phyloP scores from a whole-genome alignment of 2,113 vertebrate species.

The Benitochromis conjunctus region DNA sequence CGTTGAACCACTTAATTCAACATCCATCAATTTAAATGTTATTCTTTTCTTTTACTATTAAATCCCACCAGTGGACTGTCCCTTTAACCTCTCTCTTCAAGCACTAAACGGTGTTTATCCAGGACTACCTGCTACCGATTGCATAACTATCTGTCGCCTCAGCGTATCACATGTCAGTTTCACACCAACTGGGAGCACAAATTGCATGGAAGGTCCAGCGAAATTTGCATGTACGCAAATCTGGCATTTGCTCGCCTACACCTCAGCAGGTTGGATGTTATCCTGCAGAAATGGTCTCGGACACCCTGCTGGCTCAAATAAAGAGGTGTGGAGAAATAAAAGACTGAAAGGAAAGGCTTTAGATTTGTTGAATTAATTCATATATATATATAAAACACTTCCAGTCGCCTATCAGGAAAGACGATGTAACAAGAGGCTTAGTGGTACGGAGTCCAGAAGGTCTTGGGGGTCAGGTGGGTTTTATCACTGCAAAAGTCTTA shows the following conservation, averaged over 20 bases:
- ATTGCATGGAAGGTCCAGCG: neutral
- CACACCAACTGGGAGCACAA: neutral
- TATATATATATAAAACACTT: neutral
- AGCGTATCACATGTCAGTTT: neutral
- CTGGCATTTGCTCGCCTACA: neutral
- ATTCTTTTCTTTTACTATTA: neutral
- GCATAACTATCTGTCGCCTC: neutral
- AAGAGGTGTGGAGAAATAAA: neutral
- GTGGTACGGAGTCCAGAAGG: conserved; percentile 17
- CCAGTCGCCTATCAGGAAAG: conserved; percentile 16
- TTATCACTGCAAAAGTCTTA: conserved; percentile 50
- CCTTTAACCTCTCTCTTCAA: neutral
- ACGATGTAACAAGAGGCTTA: conserved; percentile 33
- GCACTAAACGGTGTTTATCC: neutral
- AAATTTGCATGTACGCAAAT: neutral
- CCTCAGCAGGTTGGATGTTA: neutral
- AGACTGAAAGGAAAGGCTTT: neutral
- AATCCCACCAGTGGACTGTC: neutral
- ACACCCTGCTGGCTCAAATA: neutral
- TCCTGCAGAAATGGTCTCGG: neutral
- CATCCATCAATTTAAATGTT: neutral
- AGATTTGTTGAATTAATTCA: conserved; percentile 28
- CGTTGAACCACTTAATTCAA: neutral
- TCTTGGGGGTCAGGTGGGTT: conserved; percentile 43
- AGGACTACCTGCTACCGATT: neutral